Conservation (phyloP, 2,797 vertebrate species). For the Liparis tanakae region DNA sequence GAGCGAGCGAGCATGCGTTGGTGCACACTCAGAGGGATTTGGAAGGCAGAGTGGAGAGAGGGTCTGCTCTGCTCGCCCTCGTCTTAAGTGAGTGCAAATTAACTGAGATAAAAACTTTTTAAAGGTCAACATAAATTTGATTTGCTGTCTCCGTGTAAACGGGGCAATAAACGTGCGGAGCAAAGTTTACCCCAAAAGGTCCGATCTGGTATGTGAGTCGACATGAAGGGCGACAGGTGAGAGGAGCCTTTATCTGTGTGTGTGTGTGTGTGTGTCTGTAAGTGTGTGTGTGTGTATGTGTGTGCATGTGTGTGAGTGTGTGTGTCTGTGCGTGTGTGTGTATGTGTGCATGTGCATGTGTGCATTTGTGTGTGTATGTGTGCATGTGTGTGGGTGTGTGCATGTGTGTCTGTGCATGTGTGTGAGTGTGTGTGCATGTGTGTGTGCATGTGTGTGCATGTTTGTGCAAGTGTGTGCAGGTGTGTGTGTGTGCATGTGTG, state of each 20-base stretch:
- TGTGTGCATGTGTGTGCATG: too few relatives aligned
- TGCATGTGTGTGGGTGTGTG: too few relatives aligned
- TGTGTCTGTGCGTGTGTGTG: too few relatives aligned
- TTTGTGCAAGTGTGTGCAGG: too few relatives aligned
- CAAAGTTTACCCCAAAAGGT: conserved; percentile 60
- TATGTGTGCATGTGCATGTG: too few relatives aligned
- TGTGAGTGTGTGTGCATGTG: too few relatives aligned
- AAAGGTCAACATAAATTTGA: conserved; percentile 77
- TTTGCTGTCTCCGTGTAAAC: conserved; percentile 73
- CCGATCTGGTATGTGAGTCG: conserved; percentile 67
- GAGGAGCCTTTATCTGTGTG: conserved; percentile 51
- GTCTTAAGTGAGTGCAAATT: conserved; percentile 79
- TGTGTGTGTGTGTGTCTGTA: conserved; percentile 35
- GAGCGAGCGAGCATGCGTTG: conserved; percentile 50
- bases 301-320: conserved; percentile 2
- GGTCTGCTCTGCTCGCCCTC: conserved; percentile 62
- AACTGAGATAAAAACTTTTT: conserved; percentile 76
- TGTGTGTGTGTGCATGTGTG: too few relatives aligned
- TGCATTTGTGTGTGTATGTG: too few relatives aligned
- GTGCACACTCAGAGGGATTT: conserved; percentile 65
- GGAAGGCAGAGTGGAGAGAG: conserved; percentile 52
- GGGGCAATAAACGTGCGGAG: conserved; percentile 68
- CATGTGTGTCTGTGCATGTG: too few relatives aligned
- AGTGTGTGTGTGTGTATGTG: conserved; percentile 41
- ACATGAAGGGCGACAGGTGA: conserved; percentile 79